Evolutionary conservation across 2,797 vertebrate species (phyloP), one percentile per base, ranked within the genome.

Genomic region (Menidia menidia): DNA sequence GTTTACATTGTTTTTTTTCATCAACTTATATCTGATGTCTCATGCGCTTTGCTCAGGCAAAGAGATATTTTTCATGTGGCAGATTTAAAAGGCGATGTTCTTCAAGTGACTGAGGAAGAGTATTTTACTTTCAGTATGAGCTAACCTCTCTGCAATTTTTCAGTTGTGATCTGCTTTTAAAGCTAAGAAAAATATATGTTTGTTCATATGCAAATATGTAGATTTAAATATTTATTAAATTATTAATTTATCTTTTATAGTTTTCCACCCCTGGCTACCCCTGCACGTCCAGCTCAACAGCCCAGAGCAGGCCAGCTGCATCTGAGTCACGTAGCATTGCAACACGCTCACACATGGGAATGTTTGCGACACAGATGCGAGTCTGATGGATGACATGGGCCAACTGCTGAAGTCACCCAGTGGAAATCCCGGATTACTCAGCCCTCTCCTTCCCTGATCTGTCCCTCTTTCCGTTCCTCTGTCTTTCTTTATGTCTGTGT

Each of bases 391-490:
- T 92, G 83, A 87, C 77, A 82, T 78, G 53, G 84, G 83, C 86
- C 92, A 89, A 90, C 82, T 86, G 90, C 86, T 93, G 92, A 94
- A 86, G 84, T 95, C 89, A 93, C 77, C 63, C 66, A 41, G 77
- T 94, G 93, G 93, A 95, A 95, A 95, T 94, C 93, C 93, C 91
- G 84, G 84, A 93, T 92, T 92, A 94, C 92, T 92, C 86, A 89
- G 68, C n/a, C 65, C 32, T 73, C 67, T 16, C 62, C 51, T 50
- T 69, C 35, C 51, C 18, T 47, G 55, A 62, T 85, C 75, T 69
- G 65, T 73, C 75, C 68, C 74, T 75, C 62, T 48, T 58, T 45
- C 58, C 42, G 16, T 25, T 55, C 52, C 18, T 50, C 65, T 43
- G 4, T 68, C 30, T 53, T 51, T 50, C 51, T 64, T 50, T 50